Conservation (phyloP, 2,797 vertebrate species). For the Tokudaia tokunoshimensis region DNA sequence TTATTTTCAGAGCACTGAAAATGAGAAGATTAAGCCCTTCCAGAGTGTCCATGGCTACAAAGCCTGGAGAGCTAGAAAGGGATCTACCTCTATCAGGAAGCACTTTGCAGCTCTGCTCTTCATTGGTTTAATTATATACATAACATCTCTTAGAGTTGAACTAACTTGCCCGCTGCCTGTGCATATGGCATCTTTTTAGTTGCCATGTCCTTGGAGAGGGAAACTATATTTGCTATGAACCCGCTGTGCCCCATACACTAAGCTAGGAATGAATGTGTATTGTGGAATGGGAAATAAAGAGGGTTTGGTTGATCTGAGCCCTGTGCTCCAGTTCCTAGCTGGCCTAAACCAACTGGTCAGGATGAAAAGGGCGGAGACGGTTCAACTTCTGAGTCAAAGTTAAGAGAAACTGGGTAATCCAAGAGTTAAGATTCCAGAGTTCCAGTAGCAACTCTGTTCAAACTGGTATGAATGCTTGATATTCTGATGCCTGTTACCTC, state of each 20-base stretch:
- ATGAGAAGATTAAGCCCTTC: background rate
- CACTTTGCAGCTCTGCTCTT: accelerated
- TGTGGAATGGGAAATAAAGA: background rate
- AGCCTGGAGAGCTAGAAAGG: background rate
- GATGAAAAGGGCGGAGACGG: background rate
- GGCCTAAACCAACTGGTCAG: background rate
- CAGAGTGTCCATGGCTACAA: background rate
- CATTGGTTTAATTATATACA: background rate
- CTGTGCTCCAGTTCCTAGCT: background rate
- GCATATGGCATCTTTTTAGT: background rate
- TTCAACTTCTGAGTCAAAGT: background rate
- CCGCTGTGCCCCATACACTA: background rate
- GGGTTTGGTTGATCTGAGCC: background rate
- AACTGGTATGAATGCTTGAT: background rate
- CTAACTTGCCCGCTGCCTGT: background rate
- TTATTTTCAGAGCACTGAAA: conserved; percentile 46
- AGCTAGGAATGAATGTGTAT: background rate
- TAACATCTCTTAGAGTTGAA: background rate
- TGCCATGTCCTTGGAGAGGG: background rate
- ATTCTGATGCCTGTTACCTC: background rate
- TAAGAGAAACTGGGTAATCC: background rate
- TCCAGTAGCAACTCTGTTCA: background rate
- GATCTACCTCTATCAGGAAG: background rate
- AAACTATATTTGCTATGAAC: background rate
- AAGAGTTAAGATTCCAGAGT: background rate